Evolutionary conservation across 1,140 invertebrate genomes (phyloP).

Genomic region (Watersipora subatra): DNA sequence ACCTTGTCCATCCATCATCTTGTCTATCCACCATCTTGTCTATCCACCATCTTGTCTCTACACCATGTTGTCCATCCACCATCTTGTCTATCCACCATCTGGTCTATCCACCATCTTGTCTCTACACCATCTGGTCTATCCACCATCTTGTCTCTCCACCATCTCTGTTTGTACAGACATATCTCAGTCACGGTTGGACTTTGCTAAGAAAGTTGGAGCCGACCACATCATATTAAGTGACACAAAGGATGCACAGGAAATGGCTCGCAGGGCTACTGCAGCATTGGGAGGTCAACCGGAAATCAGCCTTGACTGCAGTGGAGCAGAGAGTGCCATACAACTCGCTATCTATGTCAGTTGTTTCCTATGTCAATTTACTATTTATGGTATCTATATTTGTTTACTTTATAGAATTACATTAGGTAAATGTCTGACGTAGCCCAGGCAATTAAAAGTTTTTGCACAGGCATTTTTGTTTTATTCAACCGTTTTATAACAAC

Average conservation of each 20-base stretch:
- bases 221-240: slow-evolving; percentile 47
- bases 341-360: slow-evolving; percentile 42
- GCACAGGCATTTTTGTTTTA: too few species aligned
- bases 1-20: too few species aligned
- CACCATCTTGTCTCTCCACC: too few species aligned
- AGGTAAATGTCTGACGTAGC: too few species aligned
- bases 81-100: too few species aligned
- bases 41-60: too few species aligned
- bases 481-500: too few species aligned
- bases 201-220: slow-evolving; percentile 67
- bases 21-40: too few species aligned
- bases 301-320: slow-evolving; percentile 66
- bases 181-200: slow-evolving; percentile 51
- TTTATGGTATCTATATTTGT: not conserved
- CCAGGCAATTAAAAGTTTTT: too few species aligned
- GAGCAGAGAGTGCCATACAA: slow-evolving; percentile 47
- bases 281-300: slow-evolving; percentile 51
- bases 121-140: too few species aligned
- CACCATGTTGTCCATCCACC: too few species aligned
- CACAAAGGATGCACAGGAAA: slow-evolving; percentile 39
- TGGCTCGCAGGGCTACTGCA: slow-evolving; percentile 50
- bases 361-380: not conserved
- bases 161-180: slow-evolving; percentile 46
- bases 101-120: too few species aligned
- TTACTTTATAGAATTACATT: not conserved